These are phyloP conservation scores for Cephus pulcher DNA, from an alignment of 2,888 invertebrate genomes.

Conservation along the genomic window DNA sequence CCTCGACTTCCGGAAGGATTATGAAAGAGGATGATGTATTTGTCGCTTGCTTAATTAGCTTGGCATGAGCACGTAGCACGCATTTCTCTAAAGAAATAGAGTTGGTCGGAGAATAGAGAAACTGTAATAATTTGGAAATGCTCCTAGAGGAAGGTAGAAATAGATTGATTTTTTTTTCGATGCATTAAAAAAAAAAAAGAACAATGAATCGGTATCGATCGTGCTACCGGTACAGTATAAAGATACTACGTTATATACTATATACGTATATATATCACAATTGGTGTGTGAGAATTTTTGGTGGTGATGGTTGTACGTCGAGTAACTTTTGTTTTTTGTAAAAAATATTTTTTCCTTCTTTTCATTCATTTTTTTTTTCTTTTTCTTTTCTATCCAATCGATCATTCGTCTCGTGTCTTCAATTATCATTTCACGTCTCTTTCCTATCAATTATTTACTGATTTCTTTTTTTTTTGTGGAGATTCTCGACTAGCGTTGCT, in stretches of 20 bases:
- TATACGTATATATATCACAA: too few relatives aligned
- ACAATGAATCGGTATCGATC: conserved; percentile 30
- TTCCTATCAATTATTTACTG: background rate
- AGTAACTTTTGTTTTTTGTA: conserved; percentile 27
- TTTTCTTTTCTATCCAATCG: background rate
- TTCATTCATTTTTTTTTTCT: conserved; percentile 1
- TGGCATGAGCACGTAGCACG: too few relatives aligned
- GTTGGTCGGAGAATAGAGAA: conserved; percentile 24
- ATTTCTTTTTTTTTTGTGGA: conserved; percentile 10
- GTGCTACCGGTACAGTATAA: conserved; percentile 22
- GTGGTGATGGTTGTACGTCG: conserved; percentile 63
- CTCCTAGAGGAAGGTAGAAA: conserved; percentile 11
- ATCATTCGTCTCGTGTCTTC: too few relatives aligned
- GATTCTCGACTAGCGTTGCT: conserved; percentile 6
- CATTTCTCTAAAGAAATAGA: conserved; percentile 3
- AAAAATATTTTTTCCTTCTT: background rate
- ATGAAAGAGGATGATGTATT: too few relatives aligned
- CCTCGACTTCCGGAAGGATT: too few relatives aligned
- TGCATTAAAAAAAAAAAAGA: background rate
- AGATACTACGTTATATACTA: too few relatives aligned
- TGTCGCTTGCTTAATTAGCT: too few relatives aligned
- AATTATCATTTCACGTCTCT: background rate
- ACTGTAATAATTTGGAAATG: conserved; percentile 3
- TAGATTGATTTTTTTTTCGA: background rate
- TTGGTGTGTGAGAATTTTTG: conserved; percentile 43